Evolutionary conservation across 2,888 invertebrate species (phyloP).

Genomic region (Campoplex capitator): DNA sequence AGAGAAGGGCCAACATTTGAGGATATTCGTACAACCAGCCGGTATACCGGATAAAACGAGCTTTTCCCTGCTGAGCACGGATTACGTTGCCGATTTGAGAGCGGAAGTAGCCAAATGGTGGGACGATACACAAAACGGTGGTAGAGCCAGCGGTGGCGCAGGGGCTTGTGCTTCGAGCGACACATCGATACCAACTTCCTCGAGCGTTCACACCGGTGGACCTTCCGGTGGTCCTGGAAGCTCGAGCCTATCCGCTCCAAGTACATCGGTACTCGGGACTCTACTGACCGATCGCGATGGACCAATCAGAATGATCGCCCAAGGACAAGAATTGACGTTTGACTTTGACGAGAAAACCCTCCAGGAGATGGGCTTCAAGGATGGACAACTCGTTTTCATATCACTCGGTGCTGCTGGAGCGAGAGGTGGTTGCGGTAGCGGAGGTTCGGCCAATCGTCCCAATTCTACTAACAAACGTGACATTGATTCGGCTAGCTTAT

Average conservation of each 20-base stretch:
- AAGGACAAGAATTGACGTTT: constrained; percentile 96
- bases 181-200: constrained; percentile 64
- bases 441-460: constrained; percentile 81
- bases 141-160: constrained; percentile 35
- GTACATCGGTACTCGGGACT: constrained; percentile 87
- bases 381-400: constrained; percentile 96
- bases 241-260: neutral
- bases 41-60: constrained; percentile 94
- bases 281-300: constrained; percentile 90
- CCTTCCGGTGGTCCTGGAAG: neutral
- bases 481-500: constrained; percentile 93
- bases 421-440: constrained; percentile 85
- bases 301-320: constrained; percentile 95
- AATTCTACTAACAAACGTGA: constrained; percentile 87
- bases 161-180: constrained; percentile 27
- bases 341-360: constrained; percentile 97
- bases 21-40: constrained; percentile 94
- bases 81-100: constrained; percentile 95
- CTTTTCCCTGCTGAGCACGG: constrained; percentile 92
- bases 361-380: constrained; percentile 97
- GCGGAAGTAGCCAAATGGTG: constrained; percentile 99
- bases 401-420: constrained; percentile 94
- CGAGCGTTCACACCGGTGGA: neutral
- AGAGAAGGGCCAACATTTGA: constrained; percentile 88
- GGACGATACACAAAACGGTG: constrained; percentile 87